Base-by-base conservation (phyloP, 2,113 vertebrate genomes). In the Oxyruncus cristatus region DNA sequence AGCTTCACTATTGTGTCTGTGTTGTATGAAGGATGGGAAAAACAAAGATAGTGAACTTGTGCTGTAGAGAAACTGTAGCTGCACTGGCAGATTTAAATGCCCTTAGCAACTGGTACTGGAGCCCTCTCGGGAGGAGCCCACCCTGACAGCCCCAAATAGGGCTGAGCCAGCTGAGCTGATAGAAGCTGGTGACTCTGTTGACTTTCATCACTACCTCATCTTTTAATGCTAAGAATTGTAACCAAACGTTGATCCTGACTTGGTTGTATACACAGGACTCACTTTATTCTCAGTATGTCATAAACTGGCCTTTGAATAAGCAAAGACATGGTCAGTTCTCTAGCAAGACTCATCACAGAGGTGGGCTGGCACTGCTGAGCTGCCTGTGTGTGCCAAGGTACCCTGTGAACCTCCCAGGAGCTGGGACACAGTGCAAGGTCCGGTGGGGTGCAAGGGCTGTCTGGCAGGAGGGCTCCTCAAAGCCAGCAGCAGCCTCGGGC, bases 361-460 rank as follows among this genome's bases (percentile, higher is more conserved):
- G 33, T 22, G 41, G 32, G 41, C 52, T 44, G 46, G n/a, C 42
- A n/a, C 2, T 67, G 41, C 66, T 50, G 28, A 47, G 66, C 61
- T 35, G 37, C 13, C 18, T 22, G 5, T 1, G 35, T 1, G 1
- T 21, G 49, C 30, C 11, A 30, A 11, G 17, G 18, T 7, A 20
- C 9, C 11, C 19, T 21, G 11, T 14, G 37, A 50, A 18, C 3
- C 3, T 68, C 37, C 49, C 30, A 26, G 22, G 30, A 46, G 12
- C 32, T 58, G 37, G 37, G 47, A 22, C 35, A 42, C 35, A 17
- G 46, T 21, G 18, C 49, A 28, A 78, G 42, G 53, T 58, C 33
- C 1, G 1, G 18, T 1, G 0, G 30, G 11, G 9, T 18, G 19
- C 1, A 0, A 28, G 28, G 24, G 17, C 6, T 32, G 20, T 15